Evolutionary conservation across 2,888 invertebrate species (phyloP).

Genomic region (Dexiosoma caninum): DNA sequence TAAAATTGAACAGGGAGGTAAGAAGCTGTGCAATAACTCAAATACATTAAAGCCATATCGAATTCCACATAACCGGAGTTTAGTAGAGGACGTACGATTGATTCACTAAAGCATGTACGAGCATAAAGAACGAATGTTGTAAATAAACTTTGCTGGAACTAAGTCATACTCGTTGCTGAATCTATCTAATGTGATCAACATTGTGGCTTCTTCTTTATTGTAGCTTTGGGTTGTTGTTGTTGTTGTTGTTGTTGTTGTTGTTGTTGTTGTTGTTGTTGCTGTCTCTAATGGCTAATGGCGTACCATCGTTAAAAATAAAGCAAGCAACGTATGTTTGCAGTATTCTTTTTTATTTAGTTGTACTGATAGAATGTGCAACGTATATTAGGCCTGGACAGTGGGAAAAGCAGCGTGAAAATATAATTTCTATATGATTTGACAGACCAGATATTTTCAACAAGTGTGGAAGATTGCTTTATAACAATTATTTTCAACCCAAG

Average conservation of each 20-base stretch:
- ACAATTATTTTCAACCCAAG: too few relatives aligned
- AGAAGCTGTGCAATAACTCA: constrained; percentile 13
- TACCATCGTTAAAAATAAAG: constrained; percentile 14
- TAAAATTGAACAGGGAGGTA: neutral
- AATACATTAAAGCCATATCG: neutral
- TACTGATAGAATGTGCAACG: neutral
- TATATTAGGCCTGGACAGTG: neutral
- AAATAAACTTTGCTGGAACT: neutral
- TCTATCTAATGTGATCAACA: constrained; percentile 12
- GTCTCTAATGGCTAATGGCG: neutral
- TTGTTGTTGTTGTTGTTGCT: constrained; percentile 10
- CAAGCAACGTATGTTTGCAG: constrained; percentile 13
- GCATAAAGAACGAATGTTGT: neutral
- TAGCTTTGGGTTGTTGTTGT: constrained; percentile 1
- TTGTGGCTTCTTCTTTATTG: constrained; percentile 20
- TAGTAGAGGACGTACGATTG: too few relatives aligned
- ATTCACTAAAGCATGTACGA: too few relatives aligned
- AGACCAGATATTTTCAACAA: neutral
- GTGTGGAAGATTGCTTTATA: too few relatives aligned
- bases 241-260: constrained; percentile 2
- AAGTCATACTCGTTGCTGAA: neutral
- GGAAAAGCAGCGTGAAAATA: neutral
- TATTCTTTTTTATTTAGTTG: constrained; percentile 24
- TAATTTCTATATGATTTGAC: neutral
- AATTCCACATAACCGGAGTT: neutral